phyloP scores from a whole-genome alignment of 1,140 invertebrate genomes.

The Dendrolimus punctatus region DNA sequence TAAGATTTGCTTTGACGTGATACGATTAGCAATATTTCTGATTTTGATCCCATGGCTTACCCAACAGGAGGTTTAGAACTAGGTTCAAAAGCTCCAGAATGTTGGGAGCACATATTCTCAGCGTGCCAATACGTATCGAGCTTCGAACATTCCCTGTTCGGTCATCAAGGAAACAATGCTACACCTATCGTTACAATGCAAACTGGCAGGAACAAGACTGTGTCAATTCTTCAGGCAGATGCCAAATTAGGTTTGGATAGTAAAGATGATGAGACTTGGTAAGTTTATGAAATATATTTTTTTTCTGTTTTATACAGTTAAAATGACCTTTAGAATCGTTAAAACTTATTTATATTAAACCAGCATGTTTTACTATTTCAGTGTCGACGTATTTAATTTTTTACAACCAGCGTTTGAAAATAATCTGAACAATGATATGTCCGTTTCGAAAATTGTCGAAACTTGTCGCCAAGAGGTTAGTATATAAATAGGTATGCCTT shows the following conservation, averaged over 20 bases:
- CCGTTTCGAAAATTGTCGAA: constrained; percentile 67
- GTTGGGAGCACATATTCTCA: constrained; percentile 94
- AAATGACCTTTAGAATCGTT: not conserved
- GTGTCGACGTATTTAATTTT: constrained; percentile 88
- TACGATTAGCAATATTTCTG: not conserved
- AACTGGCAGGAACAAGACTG: constrained; percentile 66
- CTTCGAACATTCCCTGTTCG: constrained; percentile 90
- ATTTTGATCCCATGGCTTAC: constrained; percentile 9
- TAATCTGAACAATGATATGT: constrained; percentile 72
- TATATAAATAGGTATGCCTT: not conserved
- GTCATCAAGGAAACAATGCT: constrained; percentile 69
- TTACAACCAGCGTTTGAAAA: constrained; percentile 80
- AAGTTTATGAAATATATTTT: constrained; percentile 5
- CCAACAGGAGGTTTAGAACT: constrained; percentile 85
- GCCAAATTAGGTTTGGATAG: constrained; percentile 59
- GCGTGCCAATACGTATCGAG: constrained; percentile 93
- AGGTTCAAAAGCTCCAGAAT: constrained; percentile 91
- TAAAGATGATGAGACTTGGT: constrained; percentile 84
- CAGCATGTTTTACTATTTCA: constrained; percentile 41
- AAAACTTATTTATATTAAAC: not conserved
- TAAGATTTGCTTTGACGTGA: too few species aligned
- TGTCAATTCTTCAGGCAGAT: constrained; percentile 71
- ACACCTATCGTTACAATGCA: constrained; percentile 65
- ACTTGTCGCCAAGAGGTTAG: constrained; percentile 65
- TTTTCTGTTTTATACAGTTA: not conserved